Conservation (phyloP, 2,888 invertebrate genomes). For the Lasioglossum vierecki region DNA sequence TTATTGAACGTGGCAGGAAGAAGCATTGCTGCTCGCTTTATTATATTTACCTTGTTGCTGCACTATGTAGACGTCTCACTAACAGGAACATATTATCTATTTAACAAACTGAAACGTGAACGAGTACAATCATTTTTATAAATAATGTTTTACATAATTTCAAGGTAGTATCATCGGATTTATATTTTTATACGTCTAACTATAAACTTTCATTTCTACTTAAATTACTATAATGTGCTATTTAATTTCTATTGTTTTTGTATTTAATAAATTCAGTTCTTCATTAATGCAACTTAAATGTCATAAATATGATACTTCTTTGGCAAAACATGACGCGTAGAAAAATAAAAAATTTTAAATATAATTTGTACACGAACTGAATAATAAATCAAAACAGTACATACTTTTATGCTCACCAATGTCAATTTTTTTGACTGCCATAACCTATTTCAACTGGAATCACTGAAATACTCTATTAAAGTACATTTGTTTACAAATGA, state of each 20-base stretch:
- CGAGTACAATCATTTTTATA: background rate
- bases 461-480: background rate
- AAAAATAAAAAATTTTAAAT: too few species aligned
- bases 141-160: background rate
- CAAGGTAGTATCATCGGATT: background rate
- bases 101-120: background rate
- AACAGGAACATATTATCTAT: background rate
- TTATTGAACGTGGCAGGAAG: background rate
- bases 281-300: too few species aligned
- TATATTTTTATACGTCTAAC: background rate
- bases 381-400: too few species aligned
- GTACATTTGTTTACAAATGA: background rate
- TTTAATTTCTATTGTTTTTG: background rate
- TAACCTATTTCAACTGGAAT: background rate
- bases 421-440: too few species aligned
- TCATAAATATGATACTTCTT: too few species aligned
- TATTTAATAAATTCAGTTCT: too few species aligned
- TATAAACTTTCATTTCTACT: background rate
- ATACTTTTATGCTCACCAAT: too few species aligned
- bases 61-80: background rate
- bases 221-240: background rate
- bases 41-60: background rate
- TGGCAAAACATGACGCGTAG: too few species aligned
- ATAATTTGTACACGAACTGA: too few species aligned
- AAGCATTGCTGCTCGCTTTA: background rate